Evolutionary conservation across 1,140 invertebrate species (phyloP).

Genomic region (Muscidifurax raptorellus): DNA sequence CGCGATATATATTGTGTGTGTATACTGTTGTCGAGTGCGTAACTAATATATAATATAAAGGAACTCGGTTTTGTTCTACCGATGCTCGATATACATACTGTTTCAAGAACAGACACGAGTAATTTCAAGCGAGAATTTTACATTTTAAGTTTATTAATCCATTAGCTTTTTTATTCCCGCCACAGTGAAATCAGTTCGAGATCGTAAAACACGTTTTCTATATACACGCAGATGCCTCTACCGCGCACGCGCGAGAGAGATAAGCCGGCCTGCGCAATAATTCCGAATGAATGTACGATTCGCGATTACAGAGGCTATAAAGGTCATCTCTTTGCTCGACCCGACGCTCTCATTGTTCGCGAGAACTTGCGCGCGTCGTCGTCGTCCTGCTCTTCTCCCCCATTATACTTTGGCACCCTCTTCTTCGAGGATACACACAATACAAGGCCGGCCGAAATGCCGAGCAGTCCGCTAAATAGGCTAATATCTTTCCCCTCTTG

Average conservation of each 20-base stretch:
- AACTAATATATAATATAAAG: no score
- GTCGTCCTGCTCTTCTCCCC: background rate
- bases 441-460: constrained; percentile 62
- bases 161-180: constrained; percentile 3
- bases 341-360: constrained; percentile 36
- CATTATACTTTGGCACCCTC: constrained; percentile 39
- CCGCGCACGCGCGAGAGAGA: background rate
- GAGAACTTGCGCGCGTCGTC: constrained; percentile 35
- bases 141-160: background rate
- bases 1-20: no score
- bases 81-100: no score
- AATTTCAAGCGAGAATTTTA: no score
- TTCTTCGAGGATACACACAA: constrained; percentile 5
- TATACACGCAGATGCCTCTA: background rate
- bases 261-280: constrained; percentile 9
- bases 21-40: no score
- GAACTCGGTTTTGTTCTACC: no score
- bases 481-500: constrained; percentile 62
- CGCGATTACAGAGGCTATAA: constrained; percentile 57
- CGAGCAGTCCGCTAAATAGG: constrained; percentile 69
- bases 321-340: constrained; percentile 68
- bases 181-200: background rate
- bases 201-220: constrained; percentile 24
- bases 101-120: no score
- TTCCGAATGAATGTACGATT: constrained; percentile 53